Base-by-base conservation (phyloP, 2,797 vertebrate species). In the Sylvilagus floridanus region DNA sequence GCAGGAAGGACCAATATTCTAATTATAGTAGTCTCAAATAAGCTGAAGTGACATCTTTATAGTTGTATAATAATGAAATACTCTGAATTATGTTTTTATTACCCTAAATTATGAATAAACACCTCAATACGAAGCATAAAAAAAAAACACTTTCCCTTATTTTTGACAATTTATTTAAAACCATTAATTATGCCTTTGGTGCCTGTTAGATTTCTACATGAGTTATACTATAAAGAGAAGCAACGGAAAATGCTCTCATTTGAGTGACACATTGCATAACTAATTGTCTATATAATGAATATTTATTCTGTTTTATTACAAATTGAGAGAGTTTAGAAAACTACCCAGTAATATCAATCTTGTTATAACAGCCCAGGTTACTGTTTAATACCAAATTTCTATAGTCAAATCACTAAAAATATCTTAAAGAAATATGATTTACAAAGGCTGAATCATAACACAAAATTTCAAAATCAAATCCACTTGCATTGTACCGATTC, bases 121-220 rank as follows among this genome's bases (percentile, higher is more conserved):
- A 93, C 89, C 86, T 93, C 88, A 96, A 96, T 93, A 91, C 79
- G 95, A 93, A 92, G 75, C 76, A 91, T 75, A 96, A 81, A 47
- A 47, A 37, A 37, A n/a, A 93, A 96, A 96, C 47, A 93, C 35
- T 62, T 91, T 87, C 84, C 35, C 76, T 88, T 93, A 69, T 68
- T 92, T 97, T 89, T 91, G 47, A 95, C 50, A 88, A 88, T 94
- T 90, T 91, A 76, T 82, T 93, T 93, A 75, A 90, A 93, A 92
- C 76, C 88, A 47, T 89, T 91, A 92, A 95, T 96, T 92, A 91
- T 50, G 57, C 10, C 76, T 96, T 96, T 96, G 92, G 90, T 93
- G 88, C 28, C 32, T 85, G 66, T 73, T 37, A 60, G 77, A 91
- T 93, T 96, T 90, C 32, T 71, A 50, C 16, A 24, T 57, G 50